Evolutionary conservation across 2,113 vertebrate species (phyloP), one percentile per base, ranked within the genome.

Genomic region (Saguinus midas): DNA sequence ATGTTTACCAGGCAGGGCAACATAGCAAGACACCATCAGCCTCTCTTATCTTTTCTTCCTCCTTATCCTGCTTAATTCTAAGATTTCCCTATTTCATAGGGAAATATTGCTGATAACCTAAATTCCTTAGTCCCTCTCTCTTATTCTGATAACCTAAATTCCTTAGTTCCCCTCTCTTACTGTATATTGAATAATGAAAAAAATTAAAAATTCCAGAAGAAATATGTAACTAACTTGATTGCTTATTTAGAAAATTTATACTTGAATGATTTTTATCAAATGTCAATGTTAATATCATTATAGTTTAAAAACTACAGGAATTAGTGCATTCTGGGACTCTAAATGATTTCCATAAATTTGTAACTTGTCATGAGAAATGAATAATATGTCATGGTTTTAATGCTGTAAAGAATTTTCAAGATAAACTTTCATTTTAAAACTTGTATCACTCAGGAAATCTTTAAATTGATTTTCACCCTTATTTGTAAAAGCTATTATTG

Each of bases 401-500:
- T 87, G 9, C 43, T 97, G 3, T 90, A 84, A 76, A 97, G 2
- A 52, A 52, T 52, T 52, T 52, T 52, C 79, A 91, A 87, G 58
- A 4, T 55, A 81, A 6, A 66, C 2, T 94, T 75, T 80, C 79
- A 95, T 95, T 90, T 89, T 25, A 93, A 96, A 90, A 83, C 13
- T 58, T 50, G 84, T 0, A 88, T 84, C 87, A 82, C 64, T 80
- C 14, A 68, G 83, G 70, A 97, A 96, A 97, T 95, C 75, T 88
- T 82, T 97, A 93, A 98, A 96, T 96, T 96, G 32, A 94, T 98
- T 98, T 98, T 97, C 61, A 70, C 35, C 57, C 90, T 93, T 97
- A 97, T 94, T 92, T 98, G 94, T 75, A 17, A 0, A 79, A 85
- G 8, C 96, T 70, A 92, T 96, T 92, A 9, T 76, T 96, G 27